Conservation (phyloP, 2,888 invertebrate species). For the Trypoxylon attenuatum region DNA sequence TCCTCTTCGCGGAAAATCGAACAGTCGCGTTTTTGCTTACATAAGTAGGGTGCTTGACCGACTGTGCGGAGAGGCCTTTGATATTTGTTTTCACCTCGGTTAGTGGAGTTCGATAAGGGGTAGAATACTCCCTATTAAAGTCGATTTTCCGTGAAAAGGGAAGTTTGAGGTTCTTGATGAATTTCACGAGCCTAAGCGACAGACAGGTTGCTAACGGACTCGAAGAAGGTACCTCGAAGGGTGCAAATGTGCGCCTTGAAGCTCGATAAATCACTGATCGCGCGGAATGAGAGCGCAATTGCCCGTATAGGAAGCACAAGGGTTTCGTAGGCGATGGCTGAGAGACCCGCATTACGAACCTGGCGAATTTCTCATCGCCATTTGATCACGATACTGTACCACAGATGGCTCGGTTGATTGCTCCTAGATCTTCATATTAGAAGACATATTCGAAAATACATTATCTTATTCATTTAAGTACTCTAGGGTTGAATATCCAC, state of each 20-base stretch:
- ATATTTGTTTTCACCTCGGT: too few species aligned
- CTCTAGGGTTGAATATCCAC: constrained; percentile 10
- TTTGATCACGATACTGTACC: too few species aligned
- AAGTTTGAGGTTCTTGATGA: neutral
- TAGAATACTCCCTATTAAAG: neutral
- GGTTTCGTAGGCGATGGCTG: too few species aligned
- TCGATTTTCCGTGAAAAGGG: neutral
- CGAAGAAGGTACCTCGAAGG: neutral
- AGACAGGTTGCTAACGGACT: neutral
- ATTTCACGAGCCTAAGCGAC: neutral
- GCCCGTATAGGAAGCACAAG: neutral
- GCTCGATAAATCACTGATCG: neutral
- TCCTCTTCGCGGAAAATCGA: too few species aligned
- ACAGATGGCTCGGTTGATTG: too few species aligned
- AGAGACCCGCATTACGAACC: neutral
- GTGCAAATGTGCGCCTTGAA: neutral
- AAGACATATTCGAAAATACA: too few species aligned
- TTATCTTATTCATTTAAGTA: constrained; percentile 2
- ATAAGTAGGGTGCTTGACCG: too few species aligned
- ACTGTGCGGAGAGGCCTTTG: too few species aligned
- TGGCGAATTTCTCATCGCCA: too few species aligned
- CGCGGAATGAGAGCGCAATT: constrained; percentile 3
- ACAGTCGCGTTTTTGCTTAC: too few species aligned
- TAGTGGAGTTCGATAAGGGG: too few species aligned
- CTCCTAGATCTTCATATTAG: too few species aligned